phyloP scores from a whole-genome alignment of 2,888 invertebrate genomes.

The Platycheirus rosarum region DNA sequence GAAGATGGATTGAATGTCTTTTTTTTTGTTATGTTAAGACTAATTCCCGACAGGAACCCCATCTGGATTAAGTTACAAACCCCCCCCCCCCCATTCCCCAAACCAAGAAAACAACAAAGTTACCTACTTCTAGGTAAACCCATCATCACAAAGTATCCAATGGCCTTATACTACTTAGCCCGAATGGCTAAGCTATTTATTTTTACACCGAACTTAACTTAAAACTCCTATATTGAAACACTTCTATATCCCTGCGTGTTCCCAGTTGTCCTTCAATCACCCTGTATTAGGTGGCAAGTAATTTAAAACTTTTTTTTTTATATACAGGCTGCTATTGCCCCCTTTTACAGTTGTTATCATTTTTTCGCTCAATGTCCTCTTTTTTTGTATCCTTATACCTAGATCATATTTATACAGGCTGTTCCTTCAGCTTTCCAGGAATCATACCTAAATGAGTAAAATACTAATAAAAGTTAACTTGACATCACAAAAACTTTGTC shows the following conservation, averaged over 20 bases:
- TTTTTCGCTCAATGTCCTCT: slow-evolving; percentile 22
- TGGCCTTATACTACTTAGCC: slow-evolving; percentile 20
- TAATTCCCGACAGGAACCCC: not conserved
- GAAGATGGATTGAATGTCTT: slow-evolving; percentile 27
- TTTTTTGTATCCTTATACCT: not conserved
- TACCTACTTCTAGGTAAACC: not conserved
- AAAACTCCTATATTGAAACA: slow-evolving; percentile 5
- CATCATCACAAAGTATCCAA: slow-evolving; percentile 3
- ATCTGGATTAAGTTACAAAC: too few species aligned
- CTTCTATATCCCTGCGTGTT: not conserved
- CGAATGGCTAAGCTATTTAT: slow-evolving; percentile 31
- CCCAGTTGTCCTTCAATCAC: slow-evolving; percentile 10
- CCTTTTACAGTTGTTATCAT: slow-evolving; percentile 22
- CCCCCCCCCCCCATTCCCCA: too few species aligned
- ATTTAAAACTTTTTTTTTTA: slow-evolving; percentile 69
- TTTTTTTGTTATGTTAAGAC: slow-evolving; percentile 22
- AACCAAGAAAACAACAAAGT: too few species aligned
- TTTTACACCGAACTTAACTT: slow-evolving; percentile 28
- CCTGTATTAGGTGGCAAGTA: slow-evolving; percentile 66
- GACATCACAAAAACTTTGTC: slow-evolving; percentile 59
- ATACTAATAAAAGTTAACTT: slow-evolving; percentile 73
- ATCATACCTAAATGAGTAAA: slow-evolving; percentile 72
- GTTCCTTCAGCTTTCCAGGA: slow-evolving; percentile 54
- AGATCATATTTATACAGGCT: not conserved
- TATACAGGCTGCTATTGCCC: slow-evolving; percentile 45